Conservation (phyloP, 1,140 invertebrate species). For the Bilobella aurantiaca region DNA sequence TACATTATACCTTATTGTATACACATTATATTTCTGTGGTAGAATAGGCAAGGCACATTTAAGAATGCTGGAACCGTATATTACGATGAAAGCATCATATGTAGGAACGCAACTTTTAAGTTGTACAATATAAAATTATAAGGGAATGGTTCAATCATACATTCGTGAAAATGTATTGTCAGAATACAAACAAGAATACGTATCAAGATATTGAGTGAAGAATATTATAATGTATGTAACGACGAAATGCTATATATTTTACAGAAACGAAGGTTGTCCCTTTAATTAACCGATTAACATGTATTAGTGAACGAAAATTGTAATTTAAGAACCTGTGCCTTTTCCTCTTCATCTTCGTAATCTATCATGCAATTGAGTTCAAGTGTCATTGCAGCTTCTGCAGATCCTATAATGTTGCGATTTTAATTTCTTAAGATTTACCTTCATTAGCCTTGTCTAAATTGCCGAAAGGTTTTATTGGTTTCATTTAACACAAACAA, state of each 20-base stretch:
- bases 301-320: not conserved
- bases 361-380: too few species aligned
- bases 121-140: not conserved
- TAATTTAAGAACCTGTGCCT: not conserved
- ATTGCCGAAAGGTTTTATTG: too few species aligned
- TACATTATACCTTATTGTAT: not conserved
- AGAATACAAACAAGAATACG: not conserved
- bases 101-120: not conserved
- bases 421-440: too few species aligned
- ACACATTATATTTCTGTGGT: conserved; percentile 6
- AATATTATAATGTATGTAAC: not conserved
- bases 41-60: not conserved
- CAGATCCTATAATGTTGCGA: too few species aligned
- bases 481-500: too few species aligned
- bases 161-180: too few species aligned
- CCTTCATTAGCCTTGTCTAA: too few species aligned
- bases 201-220: not conserved
- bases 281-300: not conserved
- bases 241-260: not conserved
- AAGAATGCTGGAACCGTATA: conserved; percentile 2
- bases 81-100: not conserved
- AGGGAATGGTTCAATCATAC: not conserved
- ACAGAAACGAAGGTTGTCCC: not conserved
- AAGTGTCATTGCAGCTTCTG: too few species aligned
- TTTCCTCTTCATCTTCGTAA: not conserved